phyloP scores from a whole-genome alignment of 2,888 invertebrate genomes.

The Dastarcus helophoroides region DNA sequence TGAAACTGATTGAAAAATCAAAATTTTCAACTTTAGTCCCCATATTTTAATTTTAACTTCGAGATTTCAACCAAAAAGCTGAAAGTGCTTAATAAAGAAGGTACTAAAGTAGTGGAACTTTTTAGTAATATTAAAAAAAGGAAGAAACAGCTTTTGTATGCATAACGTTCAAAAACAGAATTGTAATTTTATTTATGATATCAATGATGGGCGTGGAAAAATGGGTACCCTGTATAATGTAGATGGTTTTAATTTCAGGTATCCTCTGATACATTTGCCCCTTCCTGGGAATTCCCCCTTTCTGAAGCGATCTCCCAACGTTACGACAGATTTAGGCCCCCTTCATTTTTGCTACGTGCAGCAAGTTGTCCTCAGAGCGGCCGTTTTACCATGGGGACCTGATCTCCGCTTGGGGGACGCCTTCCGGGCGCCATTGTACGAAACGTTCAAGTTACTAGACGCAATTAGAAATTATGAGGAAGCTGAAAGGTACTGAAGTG shows the following conservation, averaged over 20 bases:
- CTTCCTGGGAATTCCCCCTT: conserved; percentile 83
- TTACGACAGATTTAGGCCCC: conserved; percentile 30
- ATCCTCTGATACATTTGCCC: conserved; percentile 75
- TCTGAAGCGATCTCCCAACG: conserved; percentile 47
- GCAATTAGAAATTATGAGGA: conserved; percentile 75
- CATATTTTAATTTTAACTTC: no score
- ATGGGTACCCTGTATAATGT: not conserved
- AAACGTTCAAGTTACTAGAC: conserved; percentile 80
- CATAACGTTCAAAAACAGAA: no score
- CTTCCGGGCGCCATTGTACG: conserved; percentile 79
- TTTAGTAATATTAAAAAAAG: no score
- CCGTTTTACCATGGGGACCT: conserved; percentile 79
- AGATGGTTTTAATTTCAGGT: conserved; percentile 41
- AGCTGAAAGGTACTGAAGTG: conserved; percentile 45
- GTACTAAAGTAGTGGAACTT: no score
- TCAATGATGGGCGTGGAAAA: not conserved
- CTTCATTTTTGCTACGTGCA: conserved; percentile 58
- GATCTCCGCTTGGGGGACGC: conserved; percentile 79
- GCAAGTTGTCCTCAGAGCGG: conserved; percentile 57
- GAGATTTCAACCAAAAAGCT: no score
- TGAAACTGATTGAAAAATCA: no score
- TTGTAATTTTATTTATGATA: no score
- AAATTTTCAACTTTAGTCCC: no score
- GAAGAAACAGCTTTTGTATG: no score
- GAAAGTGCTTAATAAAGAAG: no score